phyloP scores from a whole-genome alignment of 2,113 vertebrate genomes.

The Lepus timidus region DNA sequence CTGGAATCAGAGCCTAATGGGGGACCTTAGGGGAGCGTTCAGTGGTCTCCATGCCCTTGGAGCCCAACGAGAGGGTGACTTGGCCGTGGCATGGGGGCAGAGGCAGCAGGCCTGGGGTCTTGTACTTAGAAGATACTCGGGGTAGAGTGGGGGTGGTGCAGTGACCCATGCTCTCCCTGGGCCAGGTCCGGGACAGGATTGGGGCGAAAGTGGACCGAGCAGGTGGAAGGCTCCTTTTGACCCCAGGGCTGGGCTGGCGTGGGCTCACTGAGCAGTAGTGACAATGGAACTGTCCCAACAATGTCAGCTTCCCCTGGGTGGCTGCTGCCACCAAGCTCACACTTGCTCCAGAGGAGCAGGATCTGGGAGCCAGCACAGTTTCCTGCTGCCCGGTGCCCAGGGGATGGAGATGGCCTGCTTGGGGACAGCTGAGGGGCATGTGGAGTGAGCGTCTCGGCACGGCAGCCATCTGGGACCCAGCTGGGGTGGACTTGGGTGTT shows the following conservation, averaged over 20 bases:
- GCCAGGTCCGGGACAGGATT: background rate
- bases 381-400: background rate
- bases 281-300: constrained; percentile 23
- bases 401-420: background rate
- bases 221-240: background rate
- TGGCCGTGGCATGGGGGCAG: background rate
- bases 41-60: background rate
- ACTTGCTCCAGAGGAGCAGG: constrained; percentile 15
- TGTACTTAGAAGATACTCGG: background rate
- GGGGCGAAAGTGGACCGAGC: background rate
- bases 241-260: constrained; percentile 6
- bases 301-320: constrained; percentile 53
- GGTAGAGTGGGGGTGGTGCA: background rate
- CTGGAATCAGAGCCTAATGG: background rate
- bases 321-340: constrained; percentile 13
- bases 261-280: constrained; percentile 51
- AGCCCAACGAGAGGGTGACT: background rate
- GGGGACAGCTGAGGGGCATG: accelerated
- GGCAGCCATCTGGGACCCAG: background rate
- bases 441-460: background rate
- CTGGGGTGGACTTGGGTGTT: background rate
- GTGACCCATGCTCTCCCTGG: background rate
- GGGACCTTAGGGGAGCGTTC: background rate
- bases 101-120: background rate
- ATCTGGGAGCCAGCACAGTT: background rate